phyloP scores from a whole-genome alignment of 2,888 invertebrate genomes.

The Hirtodrosophila confusa region DNA sequence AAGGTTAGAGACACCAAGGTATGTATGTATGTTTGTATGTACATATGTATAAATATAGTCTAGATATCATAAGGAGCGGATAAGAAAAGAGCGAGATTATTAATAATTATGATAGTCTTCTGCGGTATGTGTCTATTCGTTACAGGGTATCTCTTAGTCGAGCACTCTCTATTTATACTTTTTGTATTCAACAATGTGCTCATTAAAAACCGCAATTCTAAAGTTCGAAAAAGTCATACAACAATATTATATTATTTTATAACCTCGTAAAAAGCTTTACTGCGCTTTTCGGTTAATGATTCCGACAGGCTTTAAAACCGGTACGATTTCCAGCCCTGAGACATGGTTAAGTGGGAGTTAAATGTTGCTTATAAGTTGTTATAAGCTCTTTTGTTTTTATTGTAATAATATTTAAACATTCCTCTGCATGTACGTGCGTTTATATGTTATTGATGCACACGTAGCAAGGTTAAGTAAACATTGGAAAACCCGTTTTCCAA shows the following conservation, averaged over 20 bases:
- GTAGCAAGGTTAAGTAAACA: slow-evolving; percentile 61
- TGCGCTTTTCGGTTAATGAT: slow-evolving; percentile 2
- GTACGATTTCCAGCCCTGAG: slow-evolving; percentile 24
- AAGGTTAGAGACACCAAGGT: too few relatives aligned
- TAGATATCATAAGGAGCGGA: too few relatives aligned
- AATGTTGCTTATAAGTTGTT: slow-evolving; percentile 4
- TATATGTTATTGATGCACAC: slow-evolving; percentile 61
- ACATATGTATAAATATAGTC: too few relatives aligned
- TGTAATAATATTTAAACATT: slow-evolving; percentile 27
- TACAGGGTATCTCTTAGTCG: too few relatives aligned
- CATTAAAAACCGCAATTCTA: slow-evolving; percentile 1
- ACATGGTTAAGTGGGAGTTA: slow-evolving; percentile 31
- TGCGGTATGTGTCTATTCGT: too few relatives aligned
- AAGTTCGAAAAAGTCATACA: slow-evolving; percentile 1
- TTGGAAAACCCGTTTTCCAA: slow-evolving; percentile 51
- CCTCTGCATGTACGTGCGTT: slow-evolving; percentile 34
- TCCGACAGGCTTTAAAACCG: slow-evolving; percentile 31
- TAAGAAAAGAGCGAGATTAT: too few relatives aligned
- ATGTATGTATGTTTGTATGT: too few relatives aligned
- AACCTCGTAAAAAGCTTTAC: slow-evolving; percentile 5
- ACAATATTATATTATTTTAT: slow-evolving; percentile 1
- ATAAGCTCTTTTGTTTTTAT: slow-evolving; percentile 6
- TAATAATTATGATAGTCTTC: too few relatives aligned
- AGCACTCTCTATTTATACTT: too few relatives aligned
- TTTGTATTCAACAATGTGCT: background rate